Evolutionary conservation across 2,888 invertebrate genomes (phyloP).

Genomic region (Sialis lutaria): DNA sequence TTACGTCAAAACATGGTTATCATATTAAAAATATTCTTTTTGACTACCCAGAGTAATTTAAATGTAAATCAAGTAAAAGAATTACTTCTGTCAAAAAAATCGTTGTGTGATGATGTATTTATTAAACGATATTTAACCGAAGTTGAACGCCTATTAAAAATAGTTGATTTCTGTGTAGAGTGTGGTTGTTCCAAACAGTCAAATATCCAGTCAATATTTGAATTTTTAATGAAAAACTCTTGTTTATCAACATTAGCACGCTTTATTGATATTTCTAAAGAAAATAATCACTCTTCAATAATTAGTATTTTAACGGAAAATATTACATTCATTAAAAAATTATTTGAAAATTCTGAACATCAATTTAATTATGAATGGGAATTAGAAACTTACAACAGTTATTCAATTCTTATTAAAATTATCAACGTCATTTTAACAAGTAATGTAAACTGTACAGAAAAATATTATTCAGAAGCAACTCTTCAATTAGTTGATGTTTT

Average conservation of each 20-base stretch:
- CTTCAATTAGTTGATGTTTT: constrained; percentile 30
- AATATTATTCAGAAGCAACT: constrained; percentile 20
- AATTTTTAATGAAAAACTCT: constrained; percentile 10
- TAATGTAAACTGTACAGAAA: constrained; percentile 9
- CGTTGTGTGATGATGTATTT: constrained; percentile 14
- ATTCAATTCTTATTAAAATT: constrained; percentile 2
- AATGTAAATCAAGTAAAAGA: background rate
- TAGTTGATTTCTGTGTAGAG: constrained; percentile 16
- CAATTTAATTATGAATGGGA: constrained; percentile 1
- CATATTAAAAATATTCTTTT: constrained; percentile 2
- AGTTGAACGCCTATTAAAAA: constrained; percentile 14
- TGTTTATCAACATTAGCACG: constrained; percentile 15
- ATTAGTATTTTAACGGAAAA: constrained; percentile 1
- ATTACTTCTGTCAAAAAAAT: background rate
- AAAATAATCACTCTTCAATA: background rate
- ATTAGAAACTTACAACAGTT: constrained; percentile 1
- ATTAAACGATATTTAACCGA: constrained; percentile 16
- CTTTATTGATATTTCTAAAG: constrained; percentile 10
- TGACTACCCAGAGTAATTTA: background rate
- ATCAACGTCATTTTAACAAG: background rate
- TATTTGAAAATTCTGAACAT: background rate
- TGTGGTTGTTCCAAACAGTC: constrained; percentile 3
- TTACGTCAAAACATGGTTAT: constrained; percentile 5
- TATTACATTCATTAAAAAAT: background rate
- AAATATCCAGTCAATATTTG: constrained; percentile 1